Evolutionary conservation across 2,888 invertebrate genomes (phyloP), one percentile per base, ranked within the genome.

Genomic region (Acronicta psi): DNA sequence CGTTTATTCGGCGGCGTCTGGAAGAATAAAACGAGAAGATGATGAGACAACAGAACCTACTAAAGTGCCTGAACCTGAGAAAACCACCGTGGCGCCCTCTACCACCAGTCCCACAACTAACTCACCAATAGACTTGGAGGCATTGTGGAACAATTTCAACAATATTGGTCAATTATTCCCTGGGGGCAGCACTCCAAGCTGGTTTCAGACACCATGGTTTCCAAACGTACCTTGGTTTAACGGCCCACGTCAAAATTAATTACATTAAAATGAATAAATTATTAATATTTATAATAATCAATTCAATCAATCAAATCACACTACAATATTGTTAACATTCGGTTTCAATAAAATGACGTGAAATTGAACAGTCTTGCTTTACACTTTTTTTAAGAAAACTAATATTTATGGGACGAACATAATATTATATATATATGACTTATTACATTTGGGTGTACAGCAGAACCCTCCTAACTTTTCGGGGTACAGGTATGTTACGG

Each of bases 141-240:
- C 9, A 5, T 17, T 60, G 5, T 18, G 50, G 2, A 59, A 46
- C 0, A 56, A 61, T 29, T 11, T 66, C 1, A 59, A 43, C 0
- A 56, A 61, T 29, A 6, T 70, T n/a, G 61, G 59, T 4, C 54
- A 63, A 29, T 14, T 64, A 16, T 57, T 73, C 18, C 43, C 55
- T 7, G 49, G 23, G 1, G 41, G 41, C 7, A 45, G 50, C 7
- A 17, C 54, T 16, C 23, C 51, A 13, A 41, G 51, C 16, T 67
- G 63, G 64, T 11, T 66, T 8, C 46, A 60, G 16, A 31, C 2
- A 13, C 44, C 10, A 29, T 64, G 53, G 59, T 16, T 66, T 1
- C 14, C 41, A 8, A 65, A 51, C 10, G 13, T n/a, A 9, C 44
- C 44, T 10, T 54, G 40, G 51, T 50, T 58, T 13, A 34, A 37